Conservation (phyloP, 2,888 invertebrate genomes). For the Eristalis arbustorum region DNA sequence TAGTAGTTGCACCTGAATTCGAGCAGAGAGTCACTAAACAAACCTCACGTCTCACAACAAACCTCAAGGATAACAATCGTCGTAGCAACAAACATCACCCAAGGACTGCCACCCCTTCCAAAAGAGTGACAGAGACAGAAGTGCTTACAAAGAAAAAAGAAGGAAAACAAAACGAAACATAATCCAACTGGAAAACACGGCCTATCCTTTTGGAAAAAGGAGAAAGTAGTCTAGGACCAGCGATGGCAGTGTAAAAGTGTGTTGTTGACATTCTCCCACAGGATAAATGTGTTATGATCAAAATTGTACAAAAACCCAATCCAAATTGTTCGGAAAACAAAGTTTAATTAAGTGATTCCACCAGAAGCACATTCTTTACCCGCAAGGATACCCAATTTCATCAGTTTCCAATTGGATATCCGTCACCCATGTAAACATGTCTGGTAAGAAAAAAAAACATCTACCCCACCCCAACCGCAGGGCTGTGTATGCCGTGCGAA, state of each 20-base stretch:
- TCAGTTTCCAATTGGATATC: conserved; percentile 3
- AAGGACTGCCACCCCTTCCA: neutral
- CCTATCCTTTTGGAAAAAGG: conserved; percentile 44
- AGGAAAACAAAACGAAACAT: neutral
- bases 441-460: conserved; percentile 49
- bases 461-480: neutral
- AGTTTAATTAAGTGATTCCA: neutral
- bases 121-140: neutral
- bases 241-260: conserved; percentile 52
- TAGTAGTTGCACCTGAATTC: conserved; percentile 5
- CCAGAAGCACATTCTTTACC: neutral
- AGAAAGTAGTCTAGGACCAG: conserved; percentile 47
- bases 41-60: neutral
- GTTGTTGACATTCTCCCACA: conserved; percentile 60
- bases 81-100: neutral
- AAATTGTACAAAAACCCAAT: neutral
- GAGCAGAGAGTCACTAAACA: neutral
- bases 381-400: conserved; percentile 1
- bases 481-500: neutral
- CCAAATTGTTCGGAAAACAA: neutral
- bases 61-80: neutral
- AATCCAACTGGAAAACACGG: conserved; percentile 34
- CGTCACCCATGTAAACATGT: conserved; percentile 40
- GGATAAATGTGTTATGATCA: conserved; percentile 22
- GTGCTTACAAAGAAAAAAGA: neutral